A percentile compares a stretch with the other conserved stretches of the same genome.
Conservation (phyloP, 2,113 vertebrate species). For the Gymnorhina tibicen region DNA sequence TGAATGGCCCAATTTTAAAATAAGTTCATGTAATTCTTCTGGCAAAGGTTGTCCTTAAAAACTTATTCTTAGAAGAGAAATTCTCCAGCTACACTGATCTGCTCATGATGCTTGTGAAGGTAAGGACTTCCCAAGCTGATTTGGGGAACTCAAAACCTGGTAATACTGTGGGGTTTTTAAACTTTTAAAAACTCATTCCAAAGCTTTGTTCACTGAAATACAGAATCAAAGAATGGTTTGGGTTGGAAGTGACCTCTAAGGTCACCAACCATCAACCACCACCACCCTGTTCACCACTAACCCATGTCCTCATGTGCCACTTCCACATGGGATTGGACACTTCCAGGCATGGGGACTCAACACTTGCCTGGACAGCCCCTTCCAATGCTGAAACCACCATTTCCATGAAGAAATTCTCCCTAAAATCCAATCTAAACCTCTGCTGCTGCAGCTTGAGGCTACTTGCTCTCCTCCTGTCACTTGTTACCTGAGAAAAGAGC, state of each 20-base stretch:
- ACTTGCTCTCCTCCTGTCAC: not conserved
- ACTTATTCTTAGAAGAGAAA: not conserved
- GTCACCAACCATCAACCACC: not conserved
- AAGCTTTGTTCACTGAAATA: not conserved
- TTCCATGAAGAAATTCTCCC: not conserved
- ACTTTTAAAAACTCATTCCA: not conserved
- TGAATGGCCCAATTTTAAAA: not conserved
- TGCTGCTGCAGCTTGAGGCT: not conserved
- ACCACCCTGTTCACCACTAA: not conserved
- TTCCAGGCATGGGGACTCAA: not conserved
- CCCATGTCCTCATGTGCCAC: not conserved
- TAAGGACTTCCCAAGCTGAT: not conserved
- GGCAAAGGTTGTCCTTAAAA: not conserved
- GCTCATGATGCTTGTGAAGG: not conserved
- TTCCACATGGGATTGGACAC: not conserved
- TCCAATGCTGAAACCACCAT: not conserved
- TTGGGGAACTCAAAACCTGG: not conserved
- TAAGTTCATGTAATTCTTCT: not conserved
- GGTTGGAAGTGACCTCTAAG: not conserved
- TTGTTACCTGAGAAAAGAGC: not conserved
- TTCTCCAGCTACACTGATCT: not conserved
- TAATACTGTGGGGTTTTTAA: rapidly evolving
- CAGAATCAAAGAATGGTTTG: not conserved
- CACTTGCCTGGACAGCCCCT: not conserved
- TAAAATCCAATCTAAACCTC: not conserved